These are phyloP conservation scores for Nylanderia fulva DNA, from an alignment of 1,140 invertebrate species.

Conservation along the genomic window DNA sequence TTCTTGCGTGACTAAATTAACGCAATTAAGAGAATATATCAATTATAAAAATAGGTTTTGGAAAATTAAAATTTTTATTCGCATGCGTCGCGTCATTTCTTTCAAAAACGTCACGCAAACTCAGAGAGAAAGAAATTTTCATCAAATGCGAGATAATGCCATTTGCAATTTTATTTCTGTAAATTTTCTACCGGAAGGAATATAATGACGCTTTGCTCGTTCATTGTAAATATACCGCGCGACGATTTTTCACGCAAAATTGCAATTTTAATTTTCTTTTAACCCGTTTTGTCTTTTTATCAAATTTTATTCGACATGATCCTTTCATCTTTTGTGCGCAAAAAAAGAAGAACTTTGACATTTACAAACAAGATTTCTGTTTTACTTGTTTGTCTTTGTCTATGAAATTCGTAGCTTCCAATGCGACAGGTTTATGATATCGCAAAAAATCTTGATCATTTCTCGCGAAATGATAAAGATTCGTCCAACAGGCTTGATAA, in stretches of 20 bases:
- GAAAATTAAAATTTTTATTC: constrained; percentile 16
- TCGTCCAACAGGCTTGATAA: background rate
- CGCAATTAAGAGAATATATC: background rate
- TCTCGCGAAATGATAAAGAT: constrained; percentile 42
- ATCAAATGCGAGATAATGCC: background rate
- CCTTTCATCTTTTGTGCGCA: background rate
- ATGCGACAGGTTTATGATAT: background rate
- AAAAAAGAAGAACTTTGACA: background rate
- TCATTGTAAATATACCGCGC: background rate
- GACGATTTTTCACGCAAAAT: background rate
- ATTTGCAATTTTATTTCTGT: background rate
- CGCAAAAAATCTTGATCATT: constrained; percentile 15
- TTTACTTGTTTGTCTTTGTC: constrained; percentile 1
- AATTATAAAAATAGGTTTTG: background rate
- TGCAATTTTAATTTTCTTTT: background rate
- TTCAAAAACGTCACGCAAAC: background rate
- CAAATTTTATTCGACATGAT: background rate
- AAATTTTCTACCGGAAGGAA: constrained; percentile 12
- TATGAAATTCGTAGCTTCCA: constrained; percentile 7
- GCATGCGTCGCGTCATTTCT: background rate
- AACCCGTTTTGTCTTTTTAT: background rate
- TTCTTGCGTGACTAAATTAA: background rate
- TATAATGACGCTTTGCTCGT: background rate
- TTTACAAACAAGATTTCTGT: background rate
- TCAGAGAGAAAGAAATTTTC: background rate